Conservation (phyloP, 2,888 invertebrate species). For the Drosophila melanosoma region DNA sequence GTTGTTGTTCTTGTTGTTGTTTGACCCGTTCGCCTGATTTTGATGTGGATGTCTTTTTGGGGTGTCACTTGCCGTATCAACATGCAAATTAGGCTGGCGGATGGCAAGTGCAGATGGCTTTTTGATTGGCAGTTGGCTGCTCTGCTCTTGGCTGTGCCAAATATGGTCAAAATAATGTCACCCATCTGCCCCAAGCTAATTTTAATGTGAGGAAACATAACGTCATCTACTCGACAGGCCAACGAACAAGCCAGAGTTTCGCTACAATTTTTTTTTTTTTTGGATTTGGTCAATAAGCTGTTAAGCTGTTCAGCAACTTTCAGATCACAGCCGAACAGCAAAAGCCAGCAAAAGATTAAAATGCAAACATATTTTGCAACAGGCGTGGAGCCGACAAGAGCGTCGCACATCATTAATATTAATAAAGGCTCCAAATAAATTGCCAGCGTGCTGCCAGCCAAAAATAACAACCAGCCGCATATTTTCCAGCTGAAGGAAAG, state of each 20-base stretch:
- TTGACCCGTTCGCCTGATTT: conserved; percentile 27
- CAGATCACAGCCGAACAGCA: conserved; percentile 27
- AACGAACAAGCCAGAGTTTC: conserved; percentile 24
- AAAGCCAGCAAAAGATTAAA: conserved; percentile 9
- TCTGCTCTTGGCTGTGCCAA: conserved; percentile 20
- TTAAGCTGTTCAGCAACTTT: conserved; percentile 38
- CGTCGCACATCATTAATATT: conserved; percentile 75
- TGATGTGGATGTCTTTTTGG: conserved; percentile 17
- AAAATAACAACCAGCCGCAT: conserved; percentile 61
- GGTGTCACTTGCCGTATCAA: conserved; percentile 53
- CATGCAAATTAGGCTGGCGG: conserved; percentile 61
- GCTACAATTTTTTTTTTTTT: conserved; percentile 12
- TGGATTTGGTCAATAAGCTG: conserved; percentile 22
- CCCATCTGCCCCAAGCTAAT: conserved; percentile 25
- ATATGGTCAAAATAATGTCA: conserved; percentile 41
- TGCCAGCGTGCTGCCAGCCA: conserved; percentile 55
- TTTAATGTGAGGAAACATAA: conserved; percentile 41
- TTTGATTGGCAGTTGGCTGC: conserved; percentile 62
- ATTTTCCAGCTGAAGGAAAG: conserved; percentile 51
- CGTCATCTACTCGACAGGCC: conserved; percentile 24
- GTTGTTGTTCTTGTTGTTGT: conserved; percentile 33
- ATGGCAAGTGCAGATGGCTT: conserved; percentile 67
- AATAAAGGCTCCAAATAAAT: conserved; percentile 72
- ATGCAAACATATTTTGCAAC: conserved; percentile 55
- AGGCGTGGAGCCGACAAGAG: conserved; percentile 39